These are phyloP conservation scores for Lepus timidus DNA, from an alignment of 2,113 vertebrate species.

Conservation along the genomic window DNA sequence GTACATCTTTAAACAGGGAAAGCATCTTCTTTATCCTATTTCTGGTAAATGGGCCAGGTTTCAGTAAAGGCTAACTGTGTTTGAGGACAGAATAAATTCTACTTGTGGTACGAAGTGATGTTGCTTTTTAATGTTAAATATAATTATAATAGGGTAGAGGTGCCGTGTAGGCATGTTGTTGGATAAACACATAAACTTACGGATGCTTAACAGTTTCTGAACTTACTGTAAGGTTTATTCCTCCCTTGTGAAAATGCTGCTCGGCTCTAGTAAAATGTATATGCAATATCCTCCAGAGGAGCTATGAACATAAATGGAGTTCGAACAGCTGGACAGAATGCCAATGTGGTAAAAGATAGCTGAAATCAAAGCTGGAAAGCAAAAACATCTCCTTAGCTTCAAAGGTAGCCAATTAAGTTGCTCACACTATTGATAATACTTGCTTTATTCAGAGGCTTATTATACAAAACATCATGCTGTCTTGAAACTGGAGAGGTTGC, in stretches of 20 bases:
- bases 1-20: slow-evolving; percentile 26
- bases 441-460: slow-evolving; percentile 84
- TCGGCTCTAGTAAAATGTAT: slow-evolving; percentile 60
- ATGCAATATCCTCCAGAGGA: slow-evolving; percentile 44
- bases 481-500: slow-evolving; percentile 81
- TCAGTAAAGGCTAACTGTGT: slow-evolving; percentile 43
- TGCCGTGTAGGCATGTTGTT: slow-evolving; percentile 13
- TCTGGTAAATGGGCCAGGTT: neutral
- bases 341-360: slow-evolving; percentile 74
- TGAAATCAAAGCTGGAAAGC: slow-evolving; percentile 79
- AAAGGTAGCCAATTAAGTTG: slow-evolving; percentile 80
- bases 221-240: slow-evolving; percentile 55
- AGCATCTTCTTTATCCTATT: slow-evolving; percentile 29
- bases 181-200: slow-evolving; percentile 60
- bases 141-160: slow-evolving; percentile 54
- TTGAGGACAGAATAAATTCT: slow-evolving; percentile 64
- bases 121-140: slow-evolving; percentile 52
- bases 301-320: slow-evolving; percentile 79
- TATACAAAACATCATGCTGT: slow-evolving; percentile 83
- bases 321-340: slow-evolving; percentile 83
- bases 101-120: slow-evolving; percentile 56
- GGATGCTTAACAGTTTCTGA: slow-evolving; percentile 46
- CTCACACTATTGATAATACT: slow-evolving; percentile 81
- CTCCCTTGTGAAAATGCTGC: slow-evolving; percentile 66
- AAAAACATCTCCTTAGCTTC: slow-evolving; percentile 77